These are phyloP conservation scores for Pollenia angustigena DNA, from an alignment of 2,888 invertebrate species.

Conservation along the genomic window DNA sequence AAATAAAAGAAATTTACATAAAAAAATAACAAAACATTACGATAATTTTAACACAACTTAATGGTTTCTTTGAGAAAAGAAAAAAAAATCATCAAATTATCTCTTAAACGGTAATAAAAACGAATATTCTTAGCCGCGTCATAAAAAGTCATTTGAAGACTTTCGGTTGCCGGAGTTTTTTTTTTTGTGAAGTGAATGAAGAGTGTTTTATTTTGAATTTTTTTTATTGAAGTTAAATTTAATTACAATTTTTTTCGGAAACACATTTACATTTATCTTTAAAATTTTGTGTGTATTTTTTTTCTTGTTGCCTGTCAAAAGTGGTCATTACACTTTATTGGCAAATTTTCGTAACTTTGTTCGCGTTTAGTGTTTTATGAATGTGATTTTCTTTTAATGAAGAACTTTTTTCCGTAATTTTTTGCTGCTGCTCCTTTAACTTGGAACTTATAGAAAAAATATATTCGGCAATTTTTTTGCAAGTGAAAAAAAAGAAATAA, in stretches of 20 bases:
- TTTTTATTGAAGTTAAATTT: constrained; percentile 43
- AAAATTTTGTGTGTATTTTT: constrained; percentile 25
- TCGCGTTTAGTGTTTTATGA: constrained; percentile 25
- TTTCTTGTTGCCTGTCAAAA: constrained; percentile 34
- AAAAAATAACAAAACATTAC: constrained; percentile 22
- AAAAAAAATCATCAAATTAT: constrained; percentile 23
- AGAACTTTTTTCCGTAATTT: constrained; percentile 12
- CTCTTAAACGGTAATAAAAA: constrained; percentile 35
- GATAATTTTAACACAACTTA: constrained; percentile 6
- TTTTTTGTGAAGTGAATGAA: background rate
- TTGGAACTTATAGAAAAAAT: constrained; percentile 25
- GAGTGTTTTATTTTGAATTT: constrained; percentile 6
- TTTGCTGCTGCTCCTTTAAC: constrained; percentile 34
- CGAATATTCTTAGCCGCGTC: constrained; percentile 25
- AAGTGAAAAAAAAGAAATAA: constrained; percentile 38
- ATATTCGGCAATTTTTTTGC: constrained; percentile 33
- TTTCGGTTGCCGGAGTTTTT: constrained; percentile 40
- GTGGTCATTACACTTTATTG: constrained; percentile 64
- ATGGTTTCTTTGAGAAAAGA: constrained; percentile 21
- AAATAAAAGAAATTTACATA: constrained; percentile 24
- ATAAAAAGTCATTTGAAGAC: constrained; percentile 26
- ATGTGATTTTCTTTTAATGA: constrained; percentile 5
- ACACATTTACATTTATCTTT: constrained; percentile 50
- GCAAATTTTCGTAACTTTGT: constrained; percentile 18
- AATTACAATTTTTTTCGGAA: constrained; percentile 33